Percentiles rank a stretch among this genome's conserved stretches.
Conservation (phyloP, 2,113 vertebrate genomes). For the Chlorodrepanis virens region DNA sequence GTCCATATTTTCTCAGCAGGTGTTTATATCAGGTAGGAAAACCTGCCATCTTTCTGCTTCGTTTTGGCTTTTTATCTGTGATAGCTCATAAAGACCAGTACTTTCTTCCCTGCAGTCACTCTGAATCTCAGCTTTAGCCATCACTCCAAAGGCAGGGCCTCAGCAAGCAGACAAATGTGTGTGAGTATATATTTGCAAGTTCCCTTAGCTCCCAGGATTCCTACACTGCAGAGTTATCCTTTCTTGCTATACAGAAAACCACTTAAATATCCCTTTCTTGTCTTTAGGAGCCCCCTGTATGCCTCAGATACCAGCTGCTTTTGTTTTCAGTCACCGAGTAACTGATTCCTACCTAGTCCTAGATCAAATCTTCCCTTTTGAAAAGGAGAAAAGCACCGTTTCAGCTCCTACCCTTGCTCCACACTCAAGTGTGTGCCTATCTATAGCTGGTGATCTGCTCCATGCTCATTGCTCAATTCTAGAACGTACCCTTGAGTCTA, state of each 20-base stretch:
- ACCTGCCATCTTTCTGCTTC: background rate
- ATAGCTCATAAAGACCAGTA: background rate
- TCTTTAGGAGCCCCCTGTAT: background rate
- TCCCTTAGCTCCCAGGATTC: background rate
- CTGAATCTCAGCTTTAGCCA: background rate
- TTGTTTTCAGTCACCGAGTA: background rate
- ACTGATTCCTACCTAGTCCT: background rate
- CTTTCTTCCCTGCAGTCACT: background rate
- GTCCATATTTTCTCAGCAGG: background rate
- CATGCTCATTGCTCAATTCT: background rate
- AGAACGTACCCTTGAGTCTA: background rate
- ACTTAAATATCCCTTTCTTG: background rate
- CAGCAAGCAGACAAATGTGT: background rate
- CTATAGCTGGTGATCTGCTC: background rate
- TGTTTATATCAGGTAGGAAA: background rate
- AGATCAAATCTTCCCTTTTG: background rate
- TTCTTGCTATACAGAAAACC: background rate
- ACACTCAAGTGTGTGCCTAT: background rate
- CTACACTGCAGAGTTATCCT: background rate
- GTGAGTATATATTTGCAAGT: background rate
- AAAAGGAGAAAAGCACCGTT: background rate
- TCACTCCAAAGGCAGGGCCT: background rate
- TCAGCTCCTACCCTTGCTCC: background rate
- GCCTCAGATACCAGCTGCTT: background rate
- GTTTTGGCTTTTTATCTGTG: background rate